Evolutionary conservation across 2,888 invertebrate genomes (phyloP).

Genomic region (Tortrix viridana): DNA sequence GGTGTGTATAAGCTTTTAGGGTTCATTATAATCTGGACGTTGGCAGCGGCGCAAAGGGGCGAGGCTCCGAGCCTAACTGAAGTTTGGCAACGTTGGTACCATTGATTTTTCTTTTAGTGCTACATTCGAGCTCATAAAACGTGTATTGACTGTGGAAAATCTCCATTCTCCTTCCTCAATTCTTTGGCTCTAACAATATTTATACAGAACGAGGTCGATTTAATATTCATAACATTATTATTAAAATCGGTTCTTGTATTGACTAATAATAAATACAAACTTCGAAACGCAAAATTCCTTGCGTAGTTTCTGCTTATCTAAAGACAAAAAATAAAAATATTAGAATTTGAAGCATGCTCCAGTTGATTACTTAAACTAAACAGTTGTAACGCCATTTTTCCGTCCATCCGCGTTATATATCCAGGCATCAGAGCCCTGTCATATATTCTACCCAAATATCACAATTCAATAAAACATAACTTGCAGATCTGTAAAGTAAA

Average conservation of each 20-base stretch:
- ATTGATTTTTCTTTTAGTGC: slow-evolving; percentile 42
- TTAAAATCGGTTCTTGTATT: neutral
- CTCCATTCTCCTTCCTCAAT: slow-evolving; percentile 3
- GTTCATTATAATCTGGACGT: slow-evolving; percentile 55
- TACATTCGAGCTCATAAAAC: slow-evolving; percentile 23
- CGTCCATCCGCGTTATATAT: too few species aligned
- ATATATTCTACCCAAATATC: neutral
- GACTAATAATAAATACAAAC: too few species aligned
- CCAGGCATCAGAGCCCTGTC: too few species aligned
- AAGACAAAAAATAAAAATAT: too few species aligned
- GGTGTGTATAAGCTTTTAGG: slow-evolving; percentile 24
- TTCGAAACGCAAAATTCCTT: too few species aligned
- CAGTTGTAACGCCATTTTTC: too few species aligned
- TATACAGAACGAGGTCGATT: neutral
- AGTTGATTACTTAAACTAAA: too few species aligned
- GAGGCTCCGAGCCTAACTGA: slow-evolving; percentile 49
- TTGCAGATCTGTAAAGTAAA: slow-evolving; percentile 11
- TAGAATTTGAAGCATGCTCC: too few species aligned
- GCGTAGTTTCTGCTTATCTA: too few species aligned
- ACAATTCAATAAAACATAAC: slow-evolving; percentile 28
- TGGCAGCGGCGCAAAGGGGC: slow-evolving; percentile 63
- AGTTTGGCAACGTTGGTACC: slow-evolving; percentile 56
- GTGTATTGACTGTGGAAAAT: slow-evolving; percentile 16
- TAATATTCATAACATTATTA: neutral
- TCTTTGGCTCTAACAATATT: neutral